Conservation (phyloP, 2,888 invertebrate species). For the Anoplius nigerrimus region DNA sequence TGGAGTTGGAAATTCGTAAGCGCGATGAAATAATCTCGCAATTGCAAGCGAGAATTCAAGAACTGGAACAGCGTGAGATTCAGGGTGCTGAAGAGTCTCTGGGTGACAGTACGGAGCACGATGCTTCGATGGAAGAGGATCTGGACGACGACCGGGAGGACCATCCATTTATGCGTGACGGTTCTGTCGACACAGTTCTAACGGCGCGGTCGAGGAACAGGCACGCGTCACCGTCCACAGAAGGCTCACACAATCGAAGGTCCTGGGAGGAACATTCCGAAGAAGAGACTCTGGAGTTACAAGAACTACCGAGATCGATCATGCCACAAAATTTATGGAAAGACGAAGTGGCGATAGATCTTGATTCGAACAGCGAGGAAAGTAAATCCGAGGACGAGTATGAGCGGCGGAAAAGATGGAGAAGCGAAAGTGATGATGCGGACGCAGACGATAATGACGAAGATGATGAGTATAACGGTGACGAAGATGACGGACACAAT, state of each 20-base stretch:
- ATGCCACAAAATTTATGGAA: conserved; percentile 74
- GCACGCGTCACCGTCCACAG: conserved; percentile 60
- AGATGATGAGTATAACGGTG: conserved; percentile 41
- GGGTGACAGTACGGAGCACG: conserved; percentile 69
- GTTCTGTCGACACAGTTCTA: conserved; percentile 72
- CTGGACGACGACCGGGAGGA: conserved; percentile 75
- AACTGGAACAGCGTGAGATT: conserved; percentile 77
- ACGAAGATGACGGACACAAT: conserved; percentile 73
- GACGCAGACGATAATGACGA: conserved; percentile 34
- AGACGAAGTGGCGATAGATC: conserved; percentile 71
- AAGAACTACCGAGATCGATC: conserved; percentile 78
- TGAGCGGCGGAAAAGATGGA: conserved; percentile 34
- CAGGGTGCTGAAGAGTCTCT: conserved; percentile 45
- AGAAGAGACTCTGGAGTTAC: conserved; percentile 82
- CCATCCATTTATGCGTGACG: conserved; percentile 76
- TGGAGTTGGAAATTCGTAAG: conserved; percentile 88
- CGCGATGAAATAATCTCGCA: conserved; percentile 89
- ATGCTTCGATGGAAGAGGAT: conserved; percentile 72
- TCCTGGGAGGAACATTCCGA: conserved; percentile 86
- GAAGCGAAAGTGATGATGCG: conserved; percentile 5
- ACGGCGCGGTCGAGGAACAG: conserved; percentile 59
- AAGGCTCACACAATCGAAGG: conserved; percentile 76
- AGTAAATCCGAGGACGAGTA: conserved; percentile 73
- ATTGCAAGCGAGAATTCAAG: conserved; percentile 84
- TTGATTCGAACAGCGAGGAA: conserved; percentile 75